phyloP scores from a whole-genome alignment of 2,888 invertebrate species.

The Lasius platythorax region DNA sequence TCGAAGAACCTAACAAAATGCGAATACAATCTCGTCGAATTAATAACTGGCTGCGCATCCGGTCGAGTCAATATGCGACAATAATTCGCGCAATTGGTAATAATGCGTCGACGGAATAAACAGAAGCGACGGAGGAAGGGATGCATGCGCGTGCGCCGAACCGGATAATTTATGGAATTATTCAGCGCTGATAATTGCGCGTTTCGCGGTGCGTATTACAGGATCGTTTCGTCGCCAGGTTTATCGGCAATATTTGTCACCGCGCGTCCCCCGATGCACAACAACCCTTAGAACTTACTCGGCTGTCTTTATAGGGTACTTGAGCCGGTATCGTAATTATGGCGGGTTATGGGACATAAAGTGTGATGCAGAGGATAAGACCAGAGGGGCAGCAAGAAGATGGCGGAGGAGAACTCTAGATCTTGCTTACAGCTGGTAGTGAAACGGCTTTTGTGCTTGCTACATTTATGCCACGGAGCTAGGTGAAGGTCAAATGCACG shows the following conservation, averaged over 20 bases:
- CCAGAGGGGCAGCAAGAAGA: slow-evolving; percentile 27
- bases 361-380: slow-evolving; percentile 41
- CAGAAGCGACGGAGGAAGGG: neutral
- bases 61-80: slow-evolving; percentile 49
- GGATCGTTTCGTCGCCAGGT: slow-evolving; percentile 49
- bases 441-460: slow-evolving; percentile 45
- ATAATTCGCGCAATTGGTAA: slow-evolving; percentile 46
- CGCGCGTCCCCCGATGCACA: slow-evolving; percentile 49
- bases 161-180: slow-evolving; percentile 52
- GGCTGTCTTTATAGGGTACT: slow-evolving; percentile 64
- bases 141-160: neutral
- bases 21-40: slow-evolving; percentile 33
- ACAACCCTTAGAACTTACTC: slow-evolving; percentile 60
- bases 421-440: slow-evolving; percentile 68
- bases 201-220: slow-evolving; percentile 61
- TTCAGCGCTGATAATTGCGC: slow-evolving; percentile 66
- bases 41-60: slow-evolving; percentile 36
- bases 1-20: slow-evolving; percentile 28
- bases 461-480: slow-evolving; percentile 39
- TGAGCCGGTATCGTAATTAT: slow-evolving; percentile 75
- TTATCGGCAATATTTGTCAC: slow-evolving; percentile 74
- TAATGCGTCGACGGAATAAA: slow-evolving; percentile 45
- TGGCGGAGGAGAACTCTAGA: slow-evolving; percentile 52
- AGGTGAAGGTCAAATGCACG: slow-evolving; percentile 48
- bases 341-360: slow-evolving; percentile 71